Evolutionary conservation across 2,113 vertebrate species (phyloP).

Genomic region (Motacilla alba): DNA sequence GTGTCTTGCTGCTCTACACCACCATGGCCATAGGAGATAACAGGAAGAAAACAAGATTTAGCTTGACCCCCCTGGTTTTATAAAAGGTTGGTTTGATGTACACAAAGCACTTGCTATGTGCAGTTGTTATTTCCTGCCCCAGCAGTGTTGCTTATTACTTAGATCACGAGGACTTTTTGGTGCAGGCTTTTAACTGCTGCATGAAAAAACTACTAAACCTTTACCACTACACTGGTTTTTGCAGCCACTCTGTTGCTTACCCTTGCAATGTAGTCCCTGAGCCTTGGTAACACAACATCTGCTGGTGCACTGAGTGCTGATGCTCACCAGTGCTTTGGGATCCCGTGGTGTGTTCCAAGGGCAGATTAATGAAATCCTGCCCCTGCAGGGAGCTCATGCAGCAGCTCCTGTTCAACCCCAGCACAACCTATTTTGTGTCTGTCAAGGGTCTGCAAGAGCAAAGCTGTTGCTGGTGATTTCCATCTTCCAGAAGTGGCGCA

Average conservation of each 20-base stretch:
- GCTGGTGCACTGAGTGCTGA: not conserved
- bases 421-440: not conserved
- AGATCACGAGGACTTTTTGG: not conserved
- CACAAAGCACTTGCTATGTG: rapidly evolving
- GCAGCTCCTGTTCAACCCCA: not conserved
- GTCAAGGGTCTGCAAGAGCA: not conserved
- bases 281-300: not conserved
- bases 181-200: not conserved
- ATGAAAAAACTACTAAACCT: not conserved
- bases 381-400: not conserved
- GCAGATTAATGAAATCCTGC: not conserved
- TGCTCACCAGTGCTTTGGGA: not conserved
- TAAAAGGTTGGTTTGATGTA: no score
- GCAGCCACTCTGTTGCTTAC: not conserved
- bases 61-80: no score
- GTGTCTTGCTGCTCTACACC: no score
- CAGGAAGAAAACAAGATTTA: no score
- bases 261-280: not conserved
- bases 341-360: not conserved
- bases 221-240: not conserved
- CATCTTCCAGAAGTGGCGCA: not conserved
- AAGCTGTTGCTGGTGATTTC: not conserved
- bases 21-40: no score
- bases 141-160: not conserved
- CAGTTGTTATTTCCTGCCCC: not conserved